Conservation (phyloP, 1,140 invertebrate genomes). For the Cydia pomonella region DNA sequence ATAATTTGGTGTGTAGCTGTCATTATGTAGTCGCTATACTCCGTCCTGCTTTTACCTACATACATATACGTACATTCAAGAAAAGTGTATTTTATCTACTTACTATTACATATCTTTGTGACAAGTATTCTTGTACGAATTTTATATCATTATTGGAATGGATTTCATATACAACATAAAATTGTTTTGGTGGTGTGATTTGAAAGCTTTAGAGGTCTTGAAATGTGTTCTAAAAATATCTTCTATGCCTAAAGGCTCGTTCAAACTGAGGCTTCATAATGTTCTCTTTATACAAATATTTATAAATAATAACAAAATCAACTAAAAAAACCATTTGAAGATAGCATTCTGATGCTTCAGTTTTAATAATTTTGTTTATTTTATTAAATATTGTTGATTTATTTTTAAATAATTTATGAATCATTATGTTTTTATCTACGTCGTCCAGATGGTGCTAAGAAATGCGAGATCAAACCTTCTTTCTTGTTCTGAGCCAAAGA, state of each 20-base stretch:
- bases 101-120: conserved; percentile 43
- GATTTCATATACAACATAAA: not conserved
- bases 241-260: conserved; percentile 6
- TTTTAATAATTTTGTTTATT: conserved; percentile 15
- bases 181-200: conserved; percentile 11
- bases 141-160: conserved; percentile 35
- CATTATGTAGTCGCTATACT: conserved; percentile 47
- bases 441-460: conserved; percentile 72
- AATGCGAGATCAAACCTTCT: conserved; percentile 54
- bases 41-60: conserved; percentile 53
- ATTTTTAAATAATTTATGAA: conserved; percentile 52
- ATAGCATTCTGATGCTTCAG: not conserved
- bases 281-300: not conserved
- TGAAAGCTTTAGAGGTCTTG: conserved; percentile 14
- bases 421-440: conserved; percentile 50
- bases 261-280: not conserved
- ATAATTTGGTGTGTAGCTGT: conserved; percentile 48
- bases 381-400: conserved; percentile 47
- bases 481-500: conserved; percentile 74
- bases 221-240: conserved; percentile 1
- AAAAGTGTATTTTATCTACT: conserved; percentile 54
- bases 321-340: not conserved
- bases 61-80: conserved; percentile 39
- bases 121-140: conserved; percentile 50
- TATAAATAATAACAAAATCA: not conserved